Evolutionary conservation across 2,113 vertebrate genomes (phyloP).

Genomic region (Chloropsis cyanopogon): DNA sequence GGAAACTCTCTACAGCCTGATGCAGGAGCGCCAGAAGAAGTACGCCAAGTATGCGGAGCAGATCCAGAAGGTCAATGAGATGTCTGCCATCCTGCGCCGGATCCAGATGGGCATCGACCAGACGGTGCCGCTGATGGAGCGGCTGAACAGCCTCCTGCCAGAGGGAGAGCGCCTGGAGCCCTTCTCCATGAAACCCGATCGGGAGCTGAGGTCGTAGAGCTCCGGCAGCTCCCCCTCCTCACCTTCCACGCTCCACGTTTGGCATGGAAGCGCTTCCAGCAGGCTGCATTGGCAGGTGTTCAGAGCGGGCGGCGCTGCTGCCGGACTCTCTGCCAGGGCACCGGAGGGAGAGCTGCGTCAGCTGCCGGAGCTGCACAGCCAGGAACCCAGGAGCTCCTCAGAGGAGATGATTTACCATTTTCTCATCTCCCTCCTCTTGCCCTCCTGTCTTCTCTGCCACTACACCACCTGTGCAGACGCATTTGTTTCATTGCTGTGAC

Average conservation of each 20-base stretch:
- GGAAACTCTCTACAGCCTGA: slow-evolving; percentile 91
- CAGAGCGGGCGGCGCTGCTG: background rate
- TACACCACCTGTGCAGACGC: background rate
- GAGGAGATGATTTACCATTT: background rate
- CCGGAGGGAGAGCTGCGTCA: background rate
- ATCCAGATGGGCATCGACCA: slow-evolving; percentile 99
- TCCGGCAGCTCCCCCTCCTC: background rate
- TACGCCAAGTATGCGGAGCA: slow-evolving; percentile 98
- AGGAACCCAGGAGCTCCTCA: background rate
- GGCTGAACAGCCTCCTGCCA: slow-evolving; percentile 92
- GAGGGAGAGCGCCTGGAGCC: slow-evolving; percentile 92
- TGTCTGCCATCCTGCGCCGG: slow-evolving; percentile 95
- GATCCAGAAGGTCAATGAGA: slow-evolving; percentile 99
- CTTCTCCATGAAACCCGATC: slow-evolving; percentile 88
- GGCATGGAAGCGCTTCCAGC: background rate
- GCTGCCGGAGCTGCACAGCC: background rate
- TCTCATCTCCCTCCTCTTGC: background rate
- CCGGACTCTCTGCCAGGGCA: background rate
- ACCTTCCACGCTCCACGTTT: background rate
- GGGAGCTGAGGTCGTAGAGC: slow-evolving; percentile 71
- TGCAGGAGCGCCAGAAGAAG: slow-evolving; percentile 98
- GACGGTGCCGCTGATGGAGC: slow-evolving; percentile 93
- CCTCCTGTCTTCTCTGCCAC: background rate
- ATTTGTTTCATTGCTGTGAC: background rate
- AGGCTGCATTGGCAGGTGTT: background rate